These are phyloP conservation scores for Agapetus fuscipes DNA, from an alignment of 2,888 invertebrate species.

Conservation along the genomic window DNA sequence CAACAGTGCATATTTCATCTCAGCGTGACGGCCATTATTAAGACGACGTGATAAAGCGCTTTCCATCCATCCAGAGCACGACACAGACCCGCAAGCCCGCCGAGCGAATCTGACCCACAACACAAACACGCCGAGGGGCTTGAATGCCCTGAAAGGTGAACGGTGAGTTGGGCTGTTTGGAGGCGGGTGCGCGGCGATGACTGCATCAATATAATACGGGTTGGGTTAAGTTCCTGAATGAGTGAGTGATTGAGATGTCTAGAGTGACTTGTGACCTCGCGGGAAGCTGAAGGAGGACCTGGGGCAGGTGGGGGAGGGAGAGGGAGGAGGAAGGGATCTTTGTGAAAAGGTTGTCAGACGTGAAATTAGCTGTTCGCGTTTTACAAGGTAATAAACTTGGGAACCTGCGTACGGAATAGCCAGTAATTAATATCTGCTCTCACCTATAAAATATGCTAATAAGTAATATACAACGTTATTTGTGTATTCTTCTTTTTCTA, in stretches of 20 bases:
- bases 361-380: conserved; percentile 12
- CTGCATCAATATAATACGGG: conserved; percentile 22
- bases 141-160: conserved; percentile 1
- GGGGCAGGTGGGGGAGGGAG: conserved; percentile 25
- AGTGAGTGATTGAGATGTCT: conserved; percentile 22
- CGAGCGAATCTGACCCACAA: not conserved
- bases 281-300: conserved; percentile 31
- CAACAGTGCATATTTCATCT: conserved; percentile 22
- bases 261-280: conserved; percentile 18
- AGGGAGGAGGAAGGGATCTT: conserved; percentile 28
- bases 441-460: too few relatives aligned
- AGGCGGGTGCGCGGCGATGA: conserved; percentile 12
- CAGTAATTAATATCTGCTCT: too few relatives aligned
- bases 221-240: conserved; percentile 21
- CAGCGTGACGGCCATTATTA: conserved; percentile 21
- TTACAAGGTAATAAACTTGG: too few relatives aligned
- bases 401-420: too few relatives aligned
- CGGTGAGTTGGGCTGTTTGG: conserved; percentile 1
- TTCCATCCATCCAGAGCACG: conserved; percentile 4
- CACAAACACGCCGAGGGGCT: not conserved
- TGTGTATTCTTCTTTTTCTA: too few relatives aligned
- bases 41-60: conserved; percentile 17
- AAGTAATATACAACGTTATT: too few relatives aligned
- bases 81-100: conserved; percentile 1
- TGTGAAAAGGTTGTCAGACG: conserved; percentile 14